These are phyloP conservation scores for Bruchidius siliquastri DNA, from an alignment of 2,888 invertebrate genomes.

Conservation along the genomic window DNA sequence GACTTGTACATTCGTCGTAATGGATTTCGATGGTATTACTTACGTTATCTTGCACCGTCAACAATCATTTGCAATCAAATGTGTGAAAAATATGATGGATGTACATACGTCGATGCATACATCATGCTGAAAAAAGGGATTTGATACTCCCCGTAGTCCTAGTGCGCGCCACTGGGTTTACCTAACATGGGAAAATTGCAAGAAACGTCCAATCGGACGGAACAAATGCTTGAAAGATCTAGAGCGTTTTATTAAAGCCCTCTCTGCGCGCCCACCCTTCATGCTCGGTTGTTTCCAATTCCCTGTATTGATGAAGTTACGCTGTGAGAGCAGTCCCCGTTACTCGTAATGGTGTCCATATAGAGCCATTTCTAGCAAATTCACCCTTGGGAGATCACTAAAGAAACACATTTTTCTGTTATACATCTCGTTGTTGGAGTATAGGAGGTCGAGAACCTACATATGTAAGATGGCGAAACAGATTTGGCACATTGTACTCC, in stretches of 20 bases:
- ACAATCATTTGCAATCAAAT: too few species aligned
- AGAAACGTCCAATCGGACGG: not conserved
- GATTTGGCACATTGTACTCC: too few species aligned
- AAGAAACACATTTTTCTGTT: not conserved
- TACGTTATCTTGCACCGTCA: too few species aligned
- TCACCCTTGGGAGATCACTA: not conserved
- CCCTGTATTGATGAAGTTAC: not conserved
- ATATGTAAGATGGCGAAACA: too few species aligned
- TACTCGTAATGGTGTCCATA: not conserved
- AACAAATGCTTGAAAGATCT: not conserved
- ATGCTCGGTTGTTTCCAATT: not conserved
- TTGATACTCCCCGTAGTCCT: not conserved
- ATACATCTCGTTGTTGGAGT: not conserved
- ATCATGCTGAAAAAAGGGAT: too few species aligned
- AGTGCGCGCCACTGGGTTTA: not conserved
- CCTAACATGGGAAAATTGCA: not conserved
- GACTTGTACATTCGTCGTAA: too few species aligned
- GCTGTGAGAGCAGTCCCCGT: not conserved
- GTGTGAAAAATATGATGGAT: too few species aligned
- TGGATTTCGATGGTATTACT: too few species aligned
- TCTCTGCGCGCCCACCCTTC: not conserved
- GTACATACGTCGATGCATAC: too few species aligned
- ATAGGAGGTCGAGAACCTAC: too few species aligned
- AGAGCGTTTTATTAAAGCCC: not conserved
- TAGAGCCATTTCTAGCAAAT: not conserved